Base-by-base conservation (phyloP, 2,113 vertebrate species). In the Albula goreensis region DNA sequence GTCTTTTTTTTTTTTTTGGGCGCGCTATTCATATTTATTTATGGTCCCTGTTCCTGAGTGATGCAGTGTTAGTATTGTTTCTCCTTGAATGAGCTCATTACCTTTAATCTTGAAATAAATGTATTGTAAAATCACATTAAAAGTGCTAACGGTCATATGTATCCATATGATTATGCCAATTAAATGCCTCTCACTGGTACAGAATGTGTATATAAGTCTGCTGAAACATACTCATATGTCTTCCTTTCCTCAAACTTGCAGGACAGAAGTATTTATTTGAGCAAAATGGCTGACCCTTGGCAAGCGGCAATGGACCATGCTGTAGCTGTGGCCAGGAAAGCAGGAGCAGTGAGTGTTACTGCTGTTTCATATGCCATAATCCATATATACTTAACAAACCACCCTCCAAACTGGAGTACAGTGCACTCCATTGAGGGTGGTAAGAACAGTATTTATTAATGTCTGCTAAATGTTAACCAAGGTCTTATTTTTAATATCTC, bases 271-370 rank as follows among this genome's bases (percentile, higher is more conserved):
- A 57, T 70, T 9, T 51, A 84, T 85, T 50, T 85, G 74, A 78
- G 11, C 86, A 91, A 88, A 50, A 96, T 95, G 95, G 50, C 90
- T 2, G 94, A 95, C 87, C 41, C 52, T 25, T 94, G 94, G 92
- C 93, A 94, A 88, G 88, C 78, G 11, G 92, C 90, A 66, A 94
- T 96, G 94, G 94, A 96, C 49, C 94, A 94, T 13, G 95, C 93
- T 0, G 94, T 95, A 0, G 88, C 89, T 3, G 41, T 92, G 8
- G 94, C 95, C 17, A 89, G 91, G 0, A 90, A 90, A 88, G 92
- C 94, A 19, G 95, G 95, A 88, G 82, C 92, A 88, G 95, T 96
- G 88, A 1, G 89, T 88, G 63, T 3, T 15, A 66, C 49, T n/a
- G 22, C 60, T 74, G 48, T 49, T 22, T 19, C 12, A 50, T 52